Conservation (phyloP, 1,140 invertebrate species). For the Diploscapter pachys region DNA sequence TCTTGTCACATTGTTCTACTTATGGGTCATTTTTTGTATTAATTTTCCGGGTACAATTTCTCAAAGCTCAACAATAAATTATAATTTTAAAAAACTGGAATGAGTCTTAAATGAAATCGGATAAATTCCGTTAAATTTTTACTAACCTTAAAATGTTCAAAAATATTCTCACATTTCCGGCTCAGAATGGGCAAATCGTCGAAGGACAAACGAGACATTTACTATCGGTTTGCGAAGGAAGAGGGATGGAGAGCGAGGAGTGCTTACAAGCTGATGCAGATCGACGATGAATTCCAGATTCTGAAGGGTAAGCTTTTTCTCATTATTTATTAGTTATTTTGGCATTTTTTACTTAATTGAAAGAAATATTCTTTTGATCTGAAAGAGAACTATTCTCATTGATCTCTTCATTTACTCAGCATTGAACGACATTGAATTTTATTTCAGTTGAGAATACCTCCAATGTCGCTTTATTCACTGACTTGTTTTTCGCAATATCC, state of each 20-base stretch:
- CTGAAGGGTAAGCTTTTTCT: slow-evolving; percentile 69
- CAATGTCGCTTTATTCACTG: too few relatives aligned
- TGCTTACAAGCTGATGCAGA: slow-evolving; percentile 95
- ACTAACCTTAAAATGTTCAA: too few relatives aligned
- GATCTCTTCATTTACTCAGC: background rate
- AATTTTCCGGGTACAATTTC: too few relatives aligned
- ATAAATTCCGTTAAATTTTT: too few relatives aligned
- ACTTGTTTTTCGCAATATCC: too few relatives aligned
- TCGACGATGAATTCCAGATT: slow-evolving; percentile 89
- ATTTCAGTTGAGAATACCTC: background rate
- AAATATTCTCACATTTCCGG: too few relatives aligned
- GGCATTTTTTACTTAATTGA: background rate
- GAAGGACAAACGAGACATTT: slow-evolving; percentile 97
- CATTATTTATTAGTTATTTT: background rate
- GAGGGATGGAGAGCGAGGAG: slow-evolving; percentile 96
- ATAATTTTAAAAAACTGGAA: too few relatives aligned
- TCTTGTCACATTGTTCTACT: too few relatives aligned
- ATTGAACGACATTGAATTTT: background rate
- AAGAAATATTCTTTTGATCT: background rate
- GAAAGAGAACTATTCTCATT: background rate
- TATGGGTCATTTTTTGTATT: too few relatives aligned
- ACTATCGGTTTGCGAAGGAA: slow-evolving; percentile 95
- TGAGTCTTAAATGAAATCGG: too few relatives aligned
- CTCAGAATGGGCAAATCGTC: slow-evolving; percentile 86
- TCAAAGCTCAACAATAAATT: too few relatives aligned